Percentiles rank a stretch among this genome's conserved stretches.
Conservation (phyloP, 2,113 vertebrate species). For the Bombycilla garrulus region DNA sequence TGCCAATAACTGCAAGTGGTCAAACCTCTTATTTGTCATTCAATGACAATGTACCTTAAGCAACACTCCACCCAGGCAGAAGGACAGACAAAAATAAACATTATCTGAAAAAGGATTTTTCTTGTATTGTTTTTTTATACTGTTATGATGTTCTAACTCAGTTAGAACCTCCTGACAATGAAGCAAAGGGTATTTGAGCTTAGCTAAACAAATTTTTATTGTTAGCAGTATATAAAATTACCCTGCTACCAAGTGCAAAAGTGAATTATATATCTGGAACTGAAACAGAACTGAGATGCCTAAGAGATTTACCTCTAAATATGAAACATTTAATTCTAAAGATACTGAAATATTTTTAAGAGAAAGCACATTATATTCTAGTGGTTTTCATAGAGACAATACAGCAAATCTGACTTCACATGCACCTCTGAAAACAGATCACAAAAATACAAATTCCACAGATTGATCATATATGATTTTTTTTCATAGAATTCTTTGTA, state of each 20-base stretch:
- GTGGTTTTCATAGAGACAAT: neutral
- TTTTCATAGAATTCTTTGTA: neutral
- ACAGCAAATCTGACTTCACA: neutral
- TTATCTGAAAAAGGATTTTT: neutral
- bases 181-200: constrained; percentile 1
- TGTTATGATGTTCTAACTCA: neutral
- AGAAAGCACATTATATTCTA: neutral
- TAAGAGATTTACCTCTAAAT: neutral
- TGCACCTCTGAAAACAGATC: neutral
- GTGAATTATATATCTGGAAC: neutral
- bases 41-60: neutral
- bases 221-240: neutral
- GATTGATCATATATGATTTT: neutral
- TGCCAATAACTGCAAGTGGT: neutral
- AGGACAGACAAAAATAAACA: neutral
- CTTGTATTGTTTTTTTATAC: neutral
- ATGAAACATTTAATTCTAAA: neutral
- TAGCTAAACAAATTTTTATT: constrained; percentile 1
- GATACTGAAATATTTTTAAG: neutral
- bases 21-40: neutral
- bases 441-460: neutral
- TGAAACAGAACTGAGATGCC: neutral
- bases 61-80: neutral
- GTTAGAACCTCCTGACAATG: constrained; percentile 12
- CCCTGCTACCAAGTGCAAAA: neutral